phyloP scores from a whole-genome alignment of 2,113 vertebrate genomes.

The Mola mola region DNA sequence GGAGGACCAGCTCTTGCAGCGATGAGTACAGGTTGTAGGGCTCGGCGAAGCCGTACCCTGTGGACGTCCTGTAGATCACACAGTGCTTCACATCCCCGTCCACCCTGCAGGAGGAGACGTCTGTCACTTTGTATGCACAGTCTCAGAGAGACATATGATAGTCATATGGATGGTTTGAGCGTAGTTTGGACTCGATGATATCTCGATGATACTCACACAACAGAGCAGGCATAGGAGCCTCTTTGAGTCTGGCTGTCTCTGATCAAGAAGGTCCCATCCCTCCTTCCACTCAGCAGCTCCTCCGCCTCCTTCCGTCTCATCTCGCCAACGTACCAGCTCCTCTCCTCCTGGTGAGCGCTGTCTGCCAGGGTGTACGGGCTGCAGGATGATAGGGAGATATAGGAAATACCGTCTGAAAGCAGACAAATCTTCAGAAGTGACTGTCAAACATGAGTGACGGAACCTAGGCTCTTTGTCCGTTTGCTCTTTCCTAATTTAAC shows the following conservation, averaged over 20 bases:
- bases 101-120: slow-evolving; percentile 79
- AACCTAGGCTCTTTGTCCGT: too few species aligned
- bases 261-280: slow-evolving; percentile 96
- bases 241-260: slow-evolving; percentile 94
- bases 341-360: slow-evolving; percentile 90
- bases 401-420: not conserved
- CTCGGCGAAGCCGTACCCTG: slow-evolving; percentile 95
- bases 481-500: too few species aligned
- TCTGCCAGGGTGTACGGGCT: slow-evolving; percentile 91
- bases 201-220: slow-evolving; percentile 87
- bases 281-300: slow-evolving; percentile 88
- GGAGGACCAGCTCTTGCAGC: slow-evolving; percentile 95
- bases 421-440: not conserved
- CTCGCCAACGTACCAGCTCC: slow-evolving; percentile 93
- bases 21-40: slow-evolving; percentile 96
- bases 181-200: not conserved
- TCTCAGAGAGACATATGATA: not conserved
- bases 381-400: not conserved
- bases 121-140: not conserved
- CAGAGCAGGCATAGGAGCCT: slow-evolving; percentile 96
- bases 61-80: slow-evolving; percentile 97
- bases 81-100: slow-evolving; percentile 97
- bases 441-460: too few species aligned
- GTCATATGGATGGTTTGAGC: not conserved
- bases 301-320: slow-evolving; percentile 94